Conservation (phyloP, 2,888 invertebrate genomes). For the Scaptomyza parva region DNA sequence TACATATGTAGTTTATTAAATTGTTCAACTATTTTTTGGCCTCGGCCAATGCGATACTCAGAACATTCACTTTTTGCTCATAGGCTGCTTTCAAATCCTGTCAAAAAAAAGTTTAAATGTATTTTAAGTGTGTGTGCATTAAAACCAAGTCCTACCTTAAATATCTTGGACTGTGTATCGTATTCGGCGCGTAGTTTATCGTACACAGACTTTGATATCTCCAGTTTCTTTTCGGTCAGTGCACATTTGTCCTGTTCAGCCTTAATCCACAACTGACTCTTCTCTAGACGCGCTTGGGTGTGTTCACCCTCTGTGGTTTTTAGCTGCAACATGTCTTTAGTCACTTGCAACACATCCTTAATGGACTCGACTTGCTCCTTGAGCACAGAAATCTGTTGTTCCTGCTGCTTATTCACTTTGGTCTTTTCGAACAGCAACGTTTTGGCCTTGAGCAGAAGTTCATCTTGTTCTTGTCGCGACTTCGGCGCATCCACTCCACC, state of each 20-base stretch:
- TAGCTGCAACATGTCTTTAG: constrained; percentile 92
- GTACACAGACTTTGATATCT: constrained; percentile 90
- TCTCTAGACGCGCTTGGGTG: constrained; percentile 88
- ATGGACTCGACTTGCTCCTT: constrained; percentile 89
- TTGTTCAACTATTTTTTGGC: constrained; percentile 73
- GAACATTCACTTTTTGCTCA: constrained; percentile 87
- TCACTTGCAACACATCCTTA: constrained; percentile 92
- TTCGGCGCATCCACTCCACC: constrained; percentile 83
- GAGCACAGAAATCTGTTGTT: constrained; percentile 90
- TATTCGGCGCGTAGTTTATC: constrained; percentile 91
- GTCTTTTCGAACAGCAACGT: constrained; percentile 91
- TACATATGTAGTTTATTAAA: constrained; percentile 72
- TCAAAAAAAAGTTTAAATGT: constrained; percentile 28
- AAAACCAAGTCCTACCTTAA: constrained; percentile 85
- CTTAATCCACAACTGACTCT: constrained; percentile 87
- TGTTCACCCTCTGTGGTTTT: constrained; percentile 92
- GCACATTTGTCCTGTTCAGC: constrained; percentile 90
- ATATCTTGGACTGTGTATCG: constrained; percentile 90
- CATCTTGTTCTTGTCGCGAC: constrained; percentile 83
- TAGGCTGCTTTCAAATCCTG: constrained; percentile 89
- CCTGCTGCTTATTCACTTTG: constrained; percentile 91
- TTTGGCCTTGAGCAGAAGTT: constrained; percentile 88
- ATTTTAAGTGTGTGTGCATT: background rate
- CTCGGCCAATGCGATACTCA: constrained; percentile 73
- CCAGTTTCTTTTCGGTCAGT: constrained; percentile 89